Base-by-base conservation (phyloP, 2,888 invertebrate species). In the Phyllotreta cruciferae region DNA sequence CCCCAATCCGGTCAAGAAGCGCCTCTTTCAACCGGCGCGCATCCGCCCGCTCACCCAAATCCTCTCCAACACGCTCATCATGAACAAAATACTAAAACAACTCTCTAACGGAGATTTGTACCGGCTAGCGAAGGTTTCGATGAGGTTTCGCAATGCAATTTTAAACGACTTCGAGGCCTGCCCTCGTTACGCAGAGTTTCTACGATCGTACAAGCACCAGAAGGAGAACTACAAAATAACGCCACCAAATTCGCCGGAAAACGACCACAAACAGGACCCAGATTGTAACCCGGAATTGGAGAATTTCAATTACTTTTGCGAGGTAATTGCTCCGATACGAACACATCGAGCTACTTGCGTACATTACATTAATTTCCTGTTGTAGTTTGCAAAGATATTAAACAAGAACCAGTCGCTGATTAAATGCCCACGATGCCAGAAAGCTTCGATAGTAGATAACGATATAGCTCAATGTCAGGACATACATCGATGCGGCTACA, bases 401-500 rank as follows among this genome's bases (percentile, higher is more conserved):
- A 72, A 60, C n/a, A 70, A 67, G 34, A 73, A 72, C 42, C 80
- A 81, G 64, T 74, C 72, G n/a, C 66, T 79, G 3, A 69, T 70
- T 6, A 78, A 77, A 44, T 81, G 81, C 53, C 75, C 73, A 0
- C 67, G 58, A 37, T 81, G 81, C 66, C 67, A 63, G 24, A 70
- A 73, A 35, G 73, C 77, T 0, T 74, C 77, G 5, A 69, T 81
- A 6, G 77, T 80, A 34, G 77, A 79, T 38, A 75, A 73, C 42
- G 74, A 71, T 58, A 77, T 81, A 41, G 76, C 74, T 24, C 79
- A 80, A 55, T 81, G 81, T 57, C 76, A 74, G 58, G 72, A 74
- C 54, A 39, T 69, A 11, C 63, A 64, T 8, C 66, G 69, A 14
- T 81, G 81, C 61, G 78, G 79, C 6, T 78, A 76, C 63, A 80